Base-by-base conservation (phyloP, 2,888 invertebrate genomes). In the Chalcis sispes region DNA sequence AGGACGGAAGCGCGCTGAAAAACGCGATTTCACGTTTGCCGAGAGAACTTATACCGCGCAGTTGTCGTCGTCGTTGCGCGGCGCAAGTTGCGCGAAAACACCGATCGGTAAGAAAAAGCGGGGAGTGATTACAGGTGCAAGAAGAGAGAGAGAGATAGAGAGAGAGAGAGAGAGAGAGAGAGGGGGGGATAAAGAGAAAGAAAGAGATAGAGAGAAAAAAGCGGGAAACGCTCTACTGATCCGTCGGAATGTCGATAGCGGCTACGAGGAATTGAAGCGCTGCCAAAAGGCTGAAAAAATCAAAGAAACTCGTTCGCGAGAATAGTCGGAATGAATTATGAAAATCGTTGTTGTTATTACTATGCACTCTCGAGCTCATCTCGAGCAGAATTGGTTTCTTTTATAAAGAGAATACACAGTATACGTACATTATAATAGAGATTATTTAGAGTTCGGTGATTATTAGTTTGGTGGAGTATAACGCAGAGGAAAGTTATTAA, bases 81-180 rank as follows among this genome's bases (percentile, higher is more conserved):
- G 67, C n/a, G 67, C 67, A 76, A 76, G 72, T 72, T 72, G 76
- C 72, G 72, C 76, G 76, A 76, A 76, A 76, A 72, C 65, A 72
- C 64, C 76, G 58, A 67, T 67, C 58, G 54, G 48, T 42, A 65
- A 72, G 72, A 75, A 73, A 74, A 67, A 72, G 72, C 42, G 66
- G 15, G 27, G 23, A 25, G n/a, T 3, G n/a, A n/a, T 3, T 15
- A n/a, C 4, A 46, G 61, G 50, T 36, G 46, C n/a, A 46, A n/a
- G 46, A 15, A n/a, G 13, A 46, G 59, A 50, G 70, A 29, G 66
- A 50, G 3, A 15, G 10, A 46, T 8, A 40, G 73, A 42, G 71
- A 50, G 5, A 8, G 20, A 46, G n/a, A 50, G 52, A 23, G 58
- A 66, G 66, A 72, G 62, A 69, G 50, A 40, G 69, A 32, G 72